Evolutionary conservation across 2,797 vertebrate species (phyloP).

Genomic region (Potorous gilbertii): DNA sequence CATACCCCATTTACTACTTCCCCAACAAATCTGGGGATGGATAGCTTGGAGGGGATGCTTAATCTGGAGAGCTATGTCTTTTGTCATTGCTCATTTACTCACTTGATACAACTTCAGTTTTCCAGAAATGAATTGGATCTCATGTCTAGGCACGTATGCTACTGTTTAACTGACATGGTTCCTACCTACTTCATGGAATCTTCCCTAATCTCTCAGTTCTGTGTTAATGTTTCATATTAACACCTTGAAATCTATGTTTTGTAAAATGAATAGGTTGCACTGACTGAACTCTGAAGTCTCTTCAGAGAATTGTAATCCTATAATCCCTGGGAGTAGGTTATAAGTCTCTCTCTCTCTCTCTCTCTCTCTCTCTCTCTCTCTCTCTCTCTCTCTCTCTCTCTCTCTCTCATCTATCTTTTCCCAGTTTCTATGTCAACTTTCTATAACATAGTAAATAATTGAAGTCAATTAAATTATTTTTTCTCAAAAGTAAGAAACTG

Average conservation of each 20-base stretch:
- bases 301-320: not conserved
- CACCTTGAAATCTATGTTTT: not conserved
- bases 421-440: not conserved
- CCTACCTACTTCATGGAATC: not conserved
- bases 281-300: not conserved
- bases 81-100: not conserved
- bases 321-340: not conserved
- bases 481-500: not conserved
- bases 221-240: not conserved
- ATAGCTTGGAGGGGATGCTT: not conserved
- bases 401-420: not conserved
- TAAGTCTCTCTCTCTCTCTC: not conserved
- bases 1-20: not conserved
- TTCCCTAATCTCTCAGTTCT: not conserved
- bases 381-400: not conserved
- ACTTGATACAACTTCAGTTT: not conserved
- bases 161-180: not conserved
- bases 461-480: not conserved
- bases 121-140: not conserved
- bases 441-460: not conserved
- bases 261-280: not conserved
- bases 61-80: not conserved
- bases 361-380: not conserved
- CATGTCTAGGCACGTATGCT: not conserved
- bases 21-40: not conserved